Evolutionary conservation across 2,888 invertebrate genomes (phyloP).

Genomic region (Patella pellucida): DNA sequence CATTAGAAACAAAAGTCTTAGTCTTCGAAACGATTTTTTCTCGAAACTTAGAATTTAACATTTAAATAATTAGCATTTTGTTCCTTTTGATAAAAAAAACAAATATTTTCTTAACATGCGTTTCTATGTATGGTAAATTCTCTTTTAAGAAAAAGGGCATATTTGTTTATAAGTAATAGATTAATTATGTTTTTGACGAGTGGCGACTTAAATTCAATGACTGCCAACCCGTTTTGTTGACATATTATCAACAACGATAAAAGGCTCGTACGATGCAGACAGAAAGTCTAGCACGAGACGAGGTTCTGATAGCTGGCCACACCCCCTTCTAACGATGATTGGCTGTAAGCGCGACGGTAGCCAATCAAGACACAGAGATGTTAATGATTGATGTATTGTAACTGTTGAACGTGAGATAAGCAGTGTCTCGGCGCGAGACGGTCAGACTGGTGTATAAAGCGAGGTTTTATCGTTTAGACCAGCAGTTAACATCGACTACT

Average conservation of each 20-base stretch:
- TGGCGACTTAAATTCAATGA: conserved; percentile 13
- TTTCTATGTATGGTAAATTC: too few species aligned
- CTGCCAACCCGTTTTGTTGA: conserved; percentile 24
- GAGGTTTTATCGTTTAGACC: conserved; percentile 3
- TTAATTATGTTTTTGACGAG: background rate
- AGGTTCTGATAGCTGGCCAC: conserved; percentile 15
- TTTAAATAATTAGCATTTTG: too few species aligned
- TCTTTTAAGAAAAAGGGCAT: background rate
- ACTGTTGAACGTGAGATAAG: conserved; percentile 5
- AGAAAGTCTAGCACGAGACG: conserved; percentile 21
- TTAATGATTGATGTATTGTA: conserved; percentile 15
- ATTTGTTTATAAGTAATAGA: conserved; percentile 12
- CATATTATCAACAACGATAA: conserved; percentile 24
- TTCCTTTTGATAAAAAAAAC: too few species aligned
- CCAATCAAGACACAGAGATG: conserved; percentile 19
- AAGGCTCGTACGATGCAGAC: conserved; percentile 19
- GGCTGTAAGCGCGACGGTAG: conserved; percentile 12
- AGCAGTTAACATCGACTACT: conserved; percentile 13
- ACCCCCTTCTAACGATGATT: conserved; percentile 17
- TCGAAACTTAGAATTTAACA: too few species aligned
- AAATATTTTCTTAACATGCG: too few species aligned
- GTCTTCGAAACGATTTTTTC: too few species aligned
- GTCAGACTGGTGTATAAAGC: conserved; percentile 22
- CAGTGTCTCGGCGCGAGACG: conserved; percentile 15
- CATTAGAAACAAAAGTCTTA: too few species aligned